Base-by-base conservation (phyloP, 2,888 invertebrate genomes). In the Ametastegia equiseti region DNA sequence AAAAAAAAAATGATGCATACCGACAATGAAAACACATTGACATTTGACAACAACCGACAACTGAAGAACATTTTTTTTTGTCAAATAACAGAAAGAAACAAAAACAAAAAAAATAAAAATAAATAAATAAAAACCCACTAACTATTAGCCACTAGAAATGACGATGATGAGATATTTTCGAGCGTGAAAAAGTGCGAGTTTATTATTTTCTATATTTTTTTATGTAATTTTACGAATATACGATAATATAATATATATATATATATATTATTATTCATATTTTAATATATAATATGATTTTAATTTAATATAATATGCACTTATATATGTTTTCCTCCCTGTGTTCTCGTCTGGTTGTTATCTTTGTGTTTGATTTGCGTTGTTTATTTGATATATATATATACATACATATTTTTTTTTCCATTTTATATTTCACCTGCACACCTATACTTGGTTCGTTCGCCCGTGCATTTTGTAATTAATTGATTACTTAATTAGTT, bases 181-280 rank as follows among this genome's bases (percentile, higher is more conserved):
- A 86, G 85, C 83, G 87, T 85, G 84, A 85, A 65, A 85, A 85
- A 85, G 85, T 85, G 87, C 86, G 85, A 86, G 90, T 88, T 91
- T 91, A 91, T 91, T 91, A 91, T 91, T 91, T 91, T 91, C 91
- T 91, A 91, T 91, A 91, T 91, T 91, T 91, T 91, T 91, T 91
- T 91, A 91, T 91, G 90, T 91, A 91, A 90, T 91, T 91, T 91
- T 91, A 90, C 86, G 90, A 85, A 90, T 86, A 89, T 88, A 89
- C 90, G 90, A 90, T 88, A 88, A 89, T 89, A 88, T 89, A 88
- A 36, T 60, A 39, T 90, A 88, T 88, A 63, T 45, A 65, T 63
- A 36, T 23, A 79, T 63, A 79, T 63, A 79, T 80, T 85, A 86
- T 86, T 36, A 47, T 67, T 67, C 45, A 80, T 80, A 80, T 50